Evolutionary conservation across 2,113 vertebrate species (phyloP), one percentile per base, ranked within the genome.

Genomic region (Empidonax traillii): DNA sequence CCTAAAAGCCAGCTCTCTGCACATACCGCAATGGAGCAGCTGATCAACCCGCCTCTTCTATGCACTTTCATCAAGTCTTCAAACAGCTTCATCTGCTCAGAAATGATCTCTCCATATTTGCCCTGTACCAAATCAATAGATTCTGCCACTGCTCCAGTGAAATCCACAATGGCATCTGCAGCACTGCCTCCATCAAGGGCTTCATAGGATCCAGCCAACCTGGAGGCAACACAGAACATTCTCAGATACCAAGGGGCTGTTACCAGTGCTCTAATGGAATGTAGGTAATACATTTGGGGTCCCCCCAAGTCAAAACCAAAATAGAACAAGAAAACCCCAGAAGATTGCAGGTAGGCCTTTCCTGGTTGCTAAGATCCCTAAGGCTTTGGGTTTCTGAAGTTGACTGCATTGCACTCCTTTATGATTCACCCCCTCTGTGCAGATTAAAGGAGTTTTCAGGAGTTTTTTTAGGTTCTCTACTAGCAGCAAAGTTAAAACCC

Each of bases 111-210:
- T 7, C 96, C 96, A 22, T 98, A 99, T 75, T 96, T 98, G 24
- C 96, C 98, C n/a, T 94, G 95, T 55, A 97, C 96, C 97, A 99
- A 94, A 94, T 98, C 97, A 47, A 99, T 83, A 87, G 98, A 97
- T 97, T 99, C 99, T 23, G 98, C 95, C 81, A 99, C 98, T 5
- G 99, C 99, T 52, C 99, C 99, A 39, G 98, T 99, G 96, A 99
- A 99, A 94, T 99, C 99, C 95, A 99, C 98, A 75, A 99, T 98
- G 25, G 99, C 99, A 41, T 99, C 99, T 51, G 98, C 98, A 30
- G 99, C 99, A 43, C 98, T 99, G 55, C 99, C 98, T 22, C 99
- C 98, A 76, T 99, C 99, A 46, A 99, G 96, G 10, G 99, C 99
- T 96, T 99, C 98, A 3, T 99, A 99, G 96, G 98, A 99, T 62